Base-by-base conservation (phyloP, 2,113 vertebrate genomes). In the Synchiropus splendidus region DNA sequence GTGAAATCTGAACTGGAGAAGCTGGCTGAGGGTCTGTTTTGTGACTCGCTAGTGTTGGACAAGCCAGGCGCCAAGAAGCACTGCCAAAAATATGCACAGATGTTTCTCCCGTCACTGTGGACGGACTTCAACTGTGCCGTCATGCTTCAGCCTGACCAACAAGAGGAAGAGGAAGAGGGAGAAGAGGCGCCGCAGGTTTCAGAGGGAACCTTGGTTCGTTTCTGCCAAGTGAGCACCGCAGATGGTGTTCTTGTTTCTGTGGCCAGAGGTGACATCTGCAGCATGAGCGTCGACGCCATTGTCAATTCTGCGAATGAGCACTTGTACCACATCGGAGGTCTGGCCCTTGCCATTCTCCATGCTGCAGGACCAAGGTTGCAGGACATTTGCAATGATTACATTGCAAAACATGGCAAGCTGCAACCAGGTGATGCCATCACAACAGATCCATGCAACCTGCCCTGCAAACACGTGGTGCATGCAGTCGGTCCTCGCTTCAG, bases 221-320 rank as follows among this genome's bases (percentile, higher is more conserved):
- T 6, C 18, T 80, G 38, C 44, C 46, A 52, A 61, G 61, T 74
- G 16, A 8, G 10, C 2, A 72, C 90, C 1, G 15, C 45, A 4
- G 21, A 36, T 37, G 88, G 87, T 6, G 34, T 88, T 4, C 38
- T 50, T 1, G 42, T 94, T 36, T 74, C 61, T 0, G 90, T 87
- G 1, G 79, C 64, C 33, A 78, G 70, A 45, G 85, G 61, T 0
- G 38, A 92, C 45, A 72, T 94, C 70, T 82, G 78, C 4, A 17
- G 2, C 15, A 69, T 89, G 1, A 40, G 9, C 0, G 84, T 71
- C 0, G 90, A 91, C 0, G 88, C 81, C 2, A 80, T 95, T 18
- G 91, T 97, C 43, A 96, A 92, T 4, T 82, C 88, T 0, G 74
- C 91, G 9, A 93, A 90, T 1, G 87, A 90, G 48, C 56, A 84